A percentile compares a stretch with the other conserved stretches of the same genome.
These are phyloP conservation scores for Onthophagus sagittarius DNA, from an alignment of 2,888 invertebrate genomes.

Conservation along the genomic window DNA sequence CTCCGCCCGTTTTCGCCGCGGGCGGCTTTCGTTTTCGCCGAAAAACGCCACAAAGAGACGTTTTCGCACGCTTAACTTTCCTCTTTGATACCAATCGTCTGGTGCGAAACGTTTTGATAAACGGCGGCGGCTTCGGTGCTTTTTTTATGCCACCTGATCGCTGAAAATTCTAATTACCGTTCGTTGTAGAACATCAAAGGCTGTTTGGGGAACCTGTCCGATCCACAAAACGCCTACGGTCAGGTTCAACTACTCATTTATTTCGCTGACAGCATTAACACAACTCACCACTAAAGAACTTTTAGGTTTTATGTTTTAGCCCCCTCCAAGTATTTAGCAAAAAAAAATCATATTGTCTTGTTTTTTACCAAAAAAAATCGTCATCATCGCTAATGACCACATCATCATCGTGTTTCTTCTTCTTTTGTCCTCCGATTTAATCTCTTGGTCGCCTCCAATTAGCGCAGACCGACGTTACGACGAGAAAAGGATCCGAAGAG, in stretches of 20 bases:
- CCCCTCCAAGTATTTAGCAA: too few relatives aligned
- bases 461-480: not conserved
- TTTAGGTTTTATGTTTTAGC: too few relatives aligned
- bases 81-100: not conserved
- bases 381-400: not conserved
- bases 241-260: not conserved
- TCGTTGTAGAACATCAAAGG: not conserved
- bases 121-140: conserved; percentile 3
- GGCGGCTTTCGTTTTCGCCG: not conserved
- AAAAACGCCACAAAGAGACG: not conserved
- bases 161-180: not conserved
- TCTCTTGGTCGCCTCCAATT: not conserved
- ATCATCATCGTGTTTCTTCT: not conserved
- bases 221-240: not conserved
- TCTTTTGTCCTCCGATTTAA: not conserved
- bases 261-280: not conserved
- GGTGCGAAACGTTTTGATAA: not conserved
- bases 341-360: too few relatives aligned
- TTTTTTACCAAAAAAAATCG: not conserved
- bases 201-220: not conserved
- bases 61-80: not conserved
- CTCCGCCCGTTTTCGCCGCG: conserved; percentile 4
- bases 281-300: not conserved
- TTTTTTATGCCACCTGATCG: not conserved
- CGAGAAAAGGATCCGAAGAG: not conserved